phyloP scores from a whole-genome alignment of 2,888 invertebrate species.

The Drosophila basisetae region DNA sequence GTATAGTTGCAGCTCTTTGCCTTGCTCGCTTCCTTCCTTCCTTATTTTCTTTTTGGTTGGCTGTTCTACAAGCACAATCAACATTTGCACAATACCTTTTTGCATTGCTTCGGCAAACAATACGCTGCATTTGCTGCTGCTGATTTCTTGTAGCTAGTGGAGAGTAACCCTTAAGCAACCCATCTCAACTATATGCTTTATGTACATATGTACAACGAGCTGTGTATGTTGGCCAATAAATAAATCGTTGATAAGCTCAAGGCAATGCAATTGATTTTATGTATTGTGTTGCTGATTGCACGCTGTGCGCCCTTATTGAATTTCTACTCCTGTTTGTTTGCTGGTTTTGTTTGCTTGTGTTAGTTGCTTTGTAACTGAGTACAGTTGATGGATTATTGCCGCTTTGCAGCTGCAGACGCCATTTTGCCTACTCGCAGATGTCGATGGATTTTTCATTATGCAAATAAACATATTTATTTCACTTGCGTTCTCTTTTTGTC shows the following conservation, averaged over 20 bases:
- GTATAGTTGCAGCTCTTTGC: constrained; percentile 52
- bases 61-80: constrained; percentile 64
- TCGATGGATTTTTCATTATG: constrained; percentile 34
- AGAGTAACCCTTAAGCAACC: not conserved
- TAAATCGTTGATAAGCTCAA: constrained; percentile 77
- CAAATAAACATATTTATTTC: constrained; percentile 18
- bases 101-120: constrained; percentile 70
- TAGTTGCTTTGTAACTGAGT: constrained; percentile 37
- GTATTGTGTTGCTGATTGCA: constrained; percentile 76
- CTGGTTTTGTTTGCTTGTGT: constrained; percentile 20
- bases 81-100: constrained; percentile 77
- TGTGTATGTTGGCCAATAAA: constrained; percentile 65
- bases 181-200: not conserved
- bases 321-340: constrained; percentile 35
- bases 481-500: constrained; percentile 5
- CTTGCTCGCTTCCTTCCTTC: constrained; percentile 19
- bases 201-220: not conserved
- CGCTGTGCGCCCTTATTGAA: constrained; percentile 51
- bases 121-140: constrained; percentile 62
- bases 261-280: constrained; percentile 79
- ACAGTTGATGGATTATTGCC: constrained; percentile 40
- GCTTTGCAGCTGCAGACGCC: constrained; percentile 33
- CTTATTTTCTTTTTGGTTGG: constrained; percentile 49
- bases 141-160: constrained; percentile 51
- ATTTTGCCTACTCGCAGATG: constrained; percentile 50